phyloP scores from a whole-genome alignment of 92 coral and sea anemone genomes.

The Montipora capitata region DNA sequence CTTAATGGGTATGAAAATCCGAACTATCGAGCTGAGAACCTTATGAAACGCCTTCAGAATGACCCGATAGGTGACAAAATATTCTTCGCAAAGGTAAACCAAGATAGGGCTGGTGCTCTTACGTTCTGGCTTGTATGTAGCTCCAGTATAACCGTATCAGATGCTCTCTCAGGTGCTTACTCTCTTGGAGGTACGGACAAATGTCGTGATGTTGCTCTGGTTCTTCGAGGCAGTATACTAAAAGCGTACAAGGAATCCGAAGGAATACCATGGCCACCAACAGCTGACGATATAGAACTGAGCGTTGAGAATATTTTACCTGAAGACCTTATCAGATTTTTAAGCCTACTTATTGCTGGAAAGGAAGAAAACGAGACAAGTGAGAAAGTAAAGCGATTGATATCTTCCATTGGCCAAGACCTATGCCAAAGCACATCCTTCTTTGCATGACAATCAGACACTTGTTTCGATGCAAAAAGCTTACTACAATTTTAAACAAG shows the following conservation, averaged over 20 bases:
- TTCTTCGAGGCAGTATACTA: constrained; percentile 34
- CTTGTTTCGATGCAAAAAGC: constrained; percentile 33
- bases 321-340: constrained; percentile 47
- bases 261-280: constrained; percentile 76
- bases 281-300: constrained; percentile 41
- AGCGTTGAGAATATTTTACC: constrained; percentile 45
- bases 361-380: constrained; percentile 27
- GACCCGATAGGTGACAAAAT: constrained; percentile 48
- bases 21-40: constrained; percentile 64
- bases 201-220: constrained; percentile 52
- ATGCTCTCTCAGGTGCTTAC: constrained; percentile 64
- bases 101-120: constrained; percentile 37
- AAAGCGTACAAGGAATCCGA: constrained; percentile 45
- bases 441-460: constrained; percentile 60
- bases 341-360: constrained; percentile 45
- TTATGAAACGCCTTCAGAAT: constrained; percentile 38
- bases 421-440: constrained; percentile 49
- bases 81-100: constrained; percentile 52
- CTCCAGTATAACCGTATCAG: constrained; percentile 48
- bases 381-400: constrained; percentile 41
- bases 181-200: constrained; percentile 50
- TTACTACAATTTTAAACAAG: constrained; percentile 14
- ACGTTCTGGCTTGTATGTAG: constrained; percentile 47
- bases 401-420: constrained; percentile 53
- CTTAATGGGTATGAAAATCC: constrained; percentile 37